A percentile compares a stretch with the other conserved stretches of the same genome.
Evolutionary conservation across 2,113 vertebrate species (phyloP).

Genomic region (Oncorhynchus tshawytscha): DNA sequence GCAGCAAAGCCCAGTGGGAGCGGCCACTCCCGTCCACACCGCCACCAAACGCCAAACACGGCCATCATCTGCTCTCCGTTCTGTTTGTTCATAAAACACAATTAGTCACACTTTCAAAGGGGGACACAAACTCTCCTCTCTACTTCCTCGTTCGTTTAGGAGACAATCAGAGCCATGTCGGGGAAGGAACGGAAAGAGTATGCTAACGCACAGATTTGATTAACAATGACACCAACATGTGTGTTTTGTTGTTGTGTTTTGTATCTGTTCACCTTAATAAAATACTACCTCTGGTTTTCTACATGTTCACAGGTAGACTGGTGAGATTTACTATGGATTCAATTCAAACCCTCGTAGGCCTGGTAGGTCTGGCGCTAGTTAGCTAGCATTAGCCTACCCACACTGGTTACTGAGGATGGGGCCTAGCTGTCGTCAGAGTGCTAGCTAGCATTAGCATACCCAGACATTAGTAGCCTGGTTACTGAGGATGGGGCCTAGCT

Average conservation of each 20-base stretch:
- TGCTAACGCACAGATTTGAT: too few species aligned
- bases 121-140: slow-evolving; percentile 31
- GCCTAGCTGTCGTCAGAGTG: too few species aligned
- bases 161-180: neutral
- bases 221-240: neutral
- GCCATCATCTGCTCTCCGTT: slow-evolving; percentile 42
- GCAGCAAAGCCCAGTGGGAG: slow-evolving; percentile 49
- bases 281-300: neutral
- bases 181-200: too few species aligned
- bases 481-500: too few species aligned
- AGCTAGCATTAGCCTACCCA: neutral
- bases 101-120: slow-evolving; percentile 60
- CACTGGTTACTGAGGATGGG: too few species aligned
- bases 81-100: slow-evolving; percentile 56
- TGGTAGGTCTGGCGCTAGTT: too few species aligned
- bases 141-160: slow-evolving; percentile 23
- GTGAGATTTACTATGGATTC: neutral
- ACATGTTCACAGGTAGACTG: neutral
- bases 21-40: slow-evolving; percentile 18
- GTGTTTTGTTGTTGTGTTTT: neutral
- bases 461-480: too few species aligned
- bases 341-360: too few species aligned
- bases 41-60: slow-evolving; percentile 3
- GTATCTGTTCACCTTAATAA: neutral
- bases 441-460: too few species aligned